These are phyloP conservation scores for Aphidius colemani DNA, from an alignment of 2,888 invertebrate species.

Conservation along the genomic window DNA sequence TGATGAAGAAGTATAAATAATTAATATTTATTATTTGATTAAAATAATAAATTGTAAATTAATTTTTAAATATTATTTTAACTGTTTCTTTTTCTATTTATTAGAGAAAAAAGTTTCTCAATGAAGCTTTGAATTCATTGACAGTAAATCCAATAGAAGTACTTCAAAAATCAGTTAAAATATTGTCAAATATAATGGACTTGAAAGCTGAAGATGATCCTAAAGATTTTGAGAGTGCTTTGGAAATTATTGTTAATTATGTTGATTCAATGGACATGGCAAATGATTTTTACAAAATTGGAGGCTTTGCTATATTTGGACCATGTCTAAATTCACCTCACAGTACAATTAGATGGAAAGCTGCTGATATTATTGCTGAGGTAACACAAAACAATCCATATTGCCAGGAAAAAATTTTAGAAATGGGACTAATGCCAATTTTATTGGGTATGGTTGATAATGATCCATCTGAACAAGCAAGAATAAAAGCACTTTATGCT, in stretches of 20 bases:
- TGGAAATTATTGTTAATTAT: slow-evolving; percentile 72
- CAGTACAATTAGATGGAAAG: slow-evolving; percentile 66
- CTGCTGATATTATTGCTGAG: slow-evolving; percentile 75
- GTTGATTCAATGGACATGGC: slow-evolving; percentile 80
- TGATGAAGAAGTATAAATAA: slow-evolving; percentile 66
- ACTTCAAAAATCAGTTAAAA: slow-evolving; percentile 67
- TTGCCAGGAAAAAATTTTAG: slow-evolving; percentile 75
- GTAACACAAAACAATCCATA: slow-evolving; percentile 85
- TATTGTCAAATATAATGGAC: slow-evolving; percentile 64
- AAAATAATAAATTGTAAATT: slow-evolving; percentile 43
- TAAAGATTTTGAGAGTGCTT: slow-evolving; percentile 66
- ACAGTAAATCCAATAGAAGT: slow-evolving; percentile 73
- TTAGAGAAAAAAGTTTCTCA: slow-evolving; percentile 73
- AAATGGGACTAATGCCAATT: slow-evolving; percentile 68
- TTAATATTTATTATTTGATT: slow-evolving; percentile 60
- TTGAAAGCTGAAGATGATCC: slow-evolving; percentile 64
- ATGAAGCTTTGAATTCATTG: slow-evolving; percentile 72
- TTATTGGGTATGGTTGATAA: slow-evolving; percentile 66
- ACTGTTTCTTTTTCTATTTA: slow-evolving; percentile 41
- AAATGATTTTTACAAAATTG: slow-evolving; percentile 84
- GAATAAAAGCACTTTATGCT: slow-evolving; percentile 76
- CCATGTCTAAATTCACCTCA: slow-evolving; percentile 70
- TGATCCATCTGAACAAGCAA: slow-evolving; percentile 65
- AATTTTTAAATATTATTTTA: slow-evolving; percentile 10
- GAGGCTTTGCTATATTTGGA: slow-evolving; percentile 76